A percentile compares a stretch with the other conserved stretches of the same genome.
These are phyloP conservation scores for Cephus runcator DNA, from an alignment of 2,888 invertebrate genomes.

Conservation along the genomic window DNA sequence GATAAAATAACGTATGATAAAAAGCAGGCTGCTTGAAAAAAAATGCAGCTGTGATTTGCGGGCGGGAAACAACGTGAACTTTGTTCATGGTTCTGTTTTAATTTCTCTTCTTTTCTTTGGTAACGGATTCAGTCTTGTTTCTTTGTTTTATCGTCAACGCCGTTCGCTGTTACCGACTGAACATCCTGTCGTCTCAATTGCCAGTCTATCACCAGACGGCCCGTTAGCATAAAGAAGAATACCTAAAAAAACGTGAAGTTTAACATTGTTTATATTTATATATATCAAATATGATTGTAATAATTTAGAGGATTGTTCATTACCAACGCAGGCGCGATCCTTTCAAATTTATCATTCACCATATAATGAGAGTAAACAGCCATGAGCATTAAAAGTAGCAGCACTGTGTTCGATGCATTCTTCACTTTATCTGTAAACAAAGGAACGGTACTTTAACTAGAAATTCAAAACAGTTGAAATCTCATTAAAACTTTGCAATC, in stretches of 20 bases:
- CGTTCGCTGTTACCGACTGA: conserved; percentile 60
- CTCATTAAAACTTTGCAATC: neutral
- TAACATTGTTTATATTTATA: neutral
- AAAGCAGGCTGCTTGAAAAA: neutral
- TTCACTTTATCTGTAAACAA: conserved; percentile 84
- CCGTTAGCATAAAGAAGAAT: conserved; percentile 92
- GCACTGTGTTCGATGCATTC: conserved; percentile 86
- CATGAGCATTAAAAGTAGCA: conserved; percentile 85
- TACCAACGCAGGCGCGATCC: conserved; percentile 89
- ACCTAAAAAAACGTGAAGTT: conserved; percentile 57
- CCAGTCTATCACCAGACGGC: conserved; percentile 86
- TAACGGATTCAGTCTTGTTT: conserved; percentile 65
- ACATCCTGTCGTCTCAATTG: conserved; percentile 69
- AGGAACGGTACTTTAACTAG: neutral
- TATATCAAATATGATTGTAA: neutral
- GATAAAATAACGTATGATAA: neutral
- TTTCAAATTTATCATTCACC: conserved; percentile 92
- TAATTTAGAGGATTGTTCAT: conserved; percentile 29
- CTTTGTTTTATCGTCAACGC: conserved; percentile 66
- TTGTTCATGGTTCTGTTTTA: neutral
- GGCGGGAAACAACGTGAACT: neutral
- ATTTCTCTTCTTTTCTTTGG: conserved; percentile 9
- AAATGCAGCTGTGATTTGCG: neutral
- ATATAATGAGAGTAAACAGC: conserved; percentile 94
- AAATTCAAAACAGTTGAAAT: neutral